Evolutionary conservation across 2,888 invertebrate genomes (phyloP), one percentile per base, ranked within the genome.

Genomic region (Hydroisotoma schaefferi): DNA sequence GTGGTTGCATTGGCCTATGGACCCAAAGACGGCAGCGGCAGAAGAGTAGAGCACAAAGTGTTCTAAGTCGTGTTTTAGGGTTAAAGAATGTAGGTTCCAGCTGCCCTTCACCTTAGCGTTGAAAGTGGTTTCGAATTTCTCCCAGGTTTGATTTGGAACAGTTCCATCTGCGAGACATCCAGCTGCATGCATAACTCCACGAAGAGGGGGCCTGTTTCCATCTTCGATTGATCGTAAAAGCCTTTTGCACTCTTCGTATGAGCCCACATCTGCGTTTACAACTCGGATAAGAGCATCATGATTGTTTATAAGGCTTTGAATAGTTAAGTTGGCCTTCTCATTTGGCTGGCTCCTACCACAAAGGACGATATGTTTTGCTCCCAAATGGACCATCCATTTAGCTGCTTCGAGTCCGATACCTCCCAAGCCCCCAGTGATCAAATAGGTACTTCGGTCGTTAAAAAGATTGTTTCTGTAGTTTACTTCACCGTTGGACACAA

Each of bases 401-500:
- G 53, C 55, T 18, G 56, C 59, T 38, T 52, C 56, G 8, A 55
- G 52, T 2, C 63, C 63, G 33, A 63, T 51, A 2, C 62, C 62
- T 12, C 61, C 61, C 27, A 61, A 37, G 15, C 62, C 62, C 26
- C 62, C 62, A 22, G 62, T 63, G 22, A 63, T 59, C 22, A 59
- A 15, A 22, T 63, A 63, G 2, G 56, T 55, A 10, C 55, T 54
- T 20, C 25, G n/a, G 1, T n/a, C 38, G 27, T 59, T 57, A n/a
- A 61, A 57, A 27, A 48, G 15, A n/a, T n/a, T n/a, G n/a, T n/a
- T n/a, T n/a, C n/a, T n/a, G n/a, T n/a, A n/a, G n/a, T n/a, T n/a
- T n/a, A n/a, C n/a, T n/a, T 33, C 33, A 33, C 23, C 46, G 25
- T 23, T 22, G 10, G 12, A 6, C 18, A 6, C n/a, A 2, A 3